Evolutionary conservation across 2,797 vertebrate genomes (phyloP), one percentile per base, ranked within the genome.

Genomic region (Ibycter americanus): DNA sequence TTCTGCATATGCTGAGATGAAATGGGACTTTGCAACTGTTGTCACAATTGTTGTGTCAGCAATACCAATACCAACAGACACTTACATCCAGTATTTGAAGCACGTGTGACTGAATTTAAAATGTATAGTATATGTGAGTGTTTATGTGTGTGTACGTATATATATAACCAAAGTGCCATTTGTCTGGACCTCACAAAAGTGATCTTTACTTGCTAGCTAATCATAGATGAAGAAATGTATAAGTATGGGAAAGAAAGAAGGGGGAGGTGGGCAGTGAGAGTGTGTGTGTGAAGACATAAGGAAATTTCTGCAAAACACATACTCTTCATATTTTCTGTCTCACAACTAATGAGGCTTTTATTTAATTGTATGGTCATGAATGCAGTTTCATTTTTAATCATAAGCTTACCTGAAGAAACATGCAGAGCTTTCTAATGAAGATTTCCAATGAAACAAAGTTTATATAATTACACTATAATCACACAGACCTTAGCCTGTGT

Each of bases 101-200:
- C 4, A 32, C 10, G 4, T 21, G 14, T 46, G 31, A 61, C 15
- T 59, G 20, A 72, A 62, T 38, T 86, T 40, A 77, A 82, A 76
- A 58, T 27, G 12, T 47, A 16, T 10, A 21, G 18, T 3, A 8
- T 13, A n/a, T 2, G 13, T 6, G 2, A 5, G 12, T 40, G 12
- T 40, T 40, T 27, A 2, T 17, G 7, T 31, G 1, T 12, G 5
- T 26, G 5, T 32, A 12, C 13, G 25, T 15, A 11, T 42, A 9
- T 27, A 34, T n/a, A 19, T 13, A 38, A 62, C 10, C 6, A 27
- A 78, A 74, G 16, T 18, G 4, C 2, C 11, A 23, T 49, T 78
- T 49, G 7, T 84, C 15, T 9, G 6, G 16, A 40, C 8, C 21
- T 84, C 10, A 36, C 12, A 44, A 54, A 56, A 38, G 27, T 32